Conservation (phyloP, 2,797 vertebrate species). For the Platalea minor region DNA sequence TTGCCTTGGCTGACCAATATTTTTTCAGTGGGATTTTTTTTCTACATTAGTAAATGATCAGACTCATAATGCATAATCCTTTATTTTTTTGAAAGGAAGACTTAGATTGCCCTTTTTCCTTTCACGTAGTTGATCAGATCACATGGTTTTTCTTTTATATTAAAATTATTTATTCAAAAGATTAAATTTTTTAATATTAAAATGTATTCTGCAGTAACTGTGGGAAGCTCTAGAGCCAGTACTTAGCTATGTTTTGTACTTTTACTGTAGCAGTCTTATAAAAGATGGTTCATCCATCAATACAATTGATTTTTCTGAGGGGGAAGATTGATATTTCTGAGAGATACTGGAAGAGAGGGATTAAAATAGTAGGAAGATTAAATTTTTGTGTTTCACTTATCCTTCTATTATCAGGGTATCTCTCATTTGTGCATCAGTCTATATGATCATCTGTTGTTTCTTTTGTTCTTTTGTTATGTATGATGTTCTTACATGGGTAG, state of each 20-base stretch:
- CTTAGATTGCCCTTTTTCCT: background rate
- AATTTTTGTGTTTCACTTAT: background rate
- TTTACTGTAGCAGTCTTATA: background rate
- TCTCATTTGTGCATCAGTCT: background rate
- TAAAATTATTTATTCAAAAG: background rate
- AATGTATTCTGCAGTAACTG: background rate
- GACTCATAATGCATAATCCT: background rate
- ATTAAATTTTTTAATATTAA: background rate
- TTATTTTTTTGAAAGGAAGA: background rate
- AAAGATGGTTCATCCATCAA: background rate
- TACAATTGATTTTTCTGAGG: background rate
- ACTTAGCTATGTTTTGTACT: background rate
- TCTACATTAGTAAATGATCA: background rate
- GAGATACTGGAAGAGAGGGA: background rate
- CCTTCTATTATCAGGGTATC: background rate
- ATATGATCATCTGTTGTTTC: background rate
- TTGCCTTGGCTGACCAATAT: background rate
- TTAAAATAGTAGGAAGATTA: background rate
- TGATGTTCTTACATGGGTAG: background rate
- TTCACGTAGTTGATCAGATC: background rate
- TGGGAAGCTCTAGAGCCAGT: background rate
- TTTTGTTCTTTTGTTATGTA: background rate
- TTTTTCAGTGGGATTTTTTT: background rate
- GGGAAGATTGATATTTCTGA: background rate
- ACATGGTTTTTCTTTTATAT: background rate